Percentiles rank a stretch among this genome's conserved stretches.
Conservation (phyloP, 2,888 invertebrate species). For the Ennomos quercinarius region DNA sequence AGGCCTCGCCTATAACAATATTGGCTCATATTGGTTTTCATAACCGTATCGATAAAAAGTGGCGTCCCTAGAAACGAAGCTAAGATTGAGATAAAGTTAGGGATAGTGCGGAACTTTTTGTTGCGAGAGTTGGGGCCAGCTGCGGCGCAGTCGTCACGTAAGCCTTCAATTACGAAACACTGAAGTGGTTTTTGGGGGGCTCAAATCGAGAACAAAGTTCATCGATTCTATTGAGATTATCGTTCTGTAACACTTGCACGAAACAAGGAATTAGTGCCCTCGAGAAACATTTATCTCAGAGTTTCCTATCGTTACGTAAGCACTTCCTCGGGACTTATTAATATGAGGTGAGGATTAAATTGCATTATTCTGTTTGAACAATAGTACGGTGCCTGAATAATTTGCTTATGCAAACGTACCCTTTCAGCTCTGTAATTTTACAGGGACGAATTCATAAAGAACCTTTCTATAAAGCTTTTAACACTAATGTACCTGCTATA, state of each 20-base stretch:
- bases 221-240: slow-evolving; percentile 76
- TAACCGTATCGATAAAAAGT: slow-evolving; percentile 61
- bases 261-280: slow-evolving; percentile 46
- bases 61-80: slow-evolving; percentile 68
- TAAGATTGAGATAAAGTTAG: slow-evolving; percentile 80
- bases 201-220: slow-evolving; percentile 74
- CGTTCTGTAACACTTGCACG: slow-evolving; percentile 54
- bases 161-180: slow-evolving; percentile 84
- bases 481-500: no score
- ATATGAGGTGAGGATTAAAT: slow-evolving; percentile 27
- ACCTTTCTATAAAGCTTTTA: no score
- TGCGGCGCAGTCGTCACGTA: slow-evolving; percentile 80
- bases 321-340: slow-evolving; percentile 26
- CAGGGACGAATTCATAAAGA: no score
- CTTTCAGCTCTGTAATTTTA: slow-evolving; percentile 6
- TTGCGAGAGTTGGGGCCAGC: slow-evolving; percentile 71
- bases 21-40: slow-evolving; percentile 65
- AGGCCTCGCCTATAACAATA: slow-evolving; percentile 54
- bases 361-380: slow-evolving; percentile 23
- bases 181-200: slow-evolving; percentile 71
- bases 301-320: slow-evolving; percentile 28
- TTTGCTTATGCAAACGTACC: slow-evolving; percentile 10
- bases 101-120: slow-evolving; percentile 73
- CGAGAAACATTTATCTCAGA: slow-evolving; percentile 38
- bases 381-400: slow-evolving; percentile 13